phyloP scores from a whole-genome alignment of 1,140 invertebrate genomes.

The Nasonia longicornis region DNA sequence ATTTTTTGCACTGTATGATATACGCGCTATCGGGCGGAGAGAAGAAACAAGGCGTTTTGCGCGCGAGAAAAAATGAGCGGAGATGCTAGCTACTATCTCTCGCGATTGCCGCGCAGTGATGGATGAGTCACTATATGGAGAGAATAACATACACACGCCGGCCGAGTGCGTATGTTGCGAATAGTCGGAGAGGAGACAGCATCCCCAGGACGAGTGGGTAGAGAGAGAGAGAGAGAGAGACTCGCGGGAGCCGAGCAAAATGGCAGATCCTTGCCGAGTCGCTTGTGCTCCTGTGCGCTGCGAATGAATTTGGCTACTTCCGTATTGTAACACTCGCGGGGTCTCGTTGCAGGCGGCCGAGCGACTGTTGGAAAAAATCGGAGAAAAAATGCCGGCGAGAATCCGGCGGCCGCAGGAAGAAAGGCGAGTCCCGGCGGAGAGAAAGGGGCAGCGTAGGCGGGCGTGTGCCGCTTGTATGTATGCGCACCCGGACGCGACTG shows the following conservation, averaged over 20 bases:
- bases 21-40: background rate
- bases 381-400: no score
- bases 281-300: background rate
- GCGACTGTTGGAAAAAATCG: no score
- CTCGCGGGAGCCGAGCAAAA: background rate
- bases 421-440: background rate
- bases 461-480: background rate
- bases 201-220: background rate
- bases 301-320: background rate
- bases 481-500: no score
- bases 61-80: background rate
- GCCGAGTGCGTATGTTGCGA: background rate
- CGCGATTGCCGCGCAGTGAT: no score
- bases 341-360: no score
- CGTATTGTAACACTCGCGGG: no score
- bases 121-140: background rate
- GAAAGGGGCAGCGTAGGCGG: background rate
- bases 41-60: background rate
- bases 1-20: background rate
- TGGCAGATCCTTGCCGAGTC: slow-evolving; percentile 12
- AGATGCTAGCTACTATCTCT: no score
- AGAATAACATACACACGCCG: background rate
- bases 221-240: background rate
- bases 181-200: background rate
- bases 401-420: background rate